Evolutionary conservation across 2,797 vertebrate genomes (phyloP), one percentile per base, ranked within the genome.

Genomic region (Sebastes alutus): DNA sequence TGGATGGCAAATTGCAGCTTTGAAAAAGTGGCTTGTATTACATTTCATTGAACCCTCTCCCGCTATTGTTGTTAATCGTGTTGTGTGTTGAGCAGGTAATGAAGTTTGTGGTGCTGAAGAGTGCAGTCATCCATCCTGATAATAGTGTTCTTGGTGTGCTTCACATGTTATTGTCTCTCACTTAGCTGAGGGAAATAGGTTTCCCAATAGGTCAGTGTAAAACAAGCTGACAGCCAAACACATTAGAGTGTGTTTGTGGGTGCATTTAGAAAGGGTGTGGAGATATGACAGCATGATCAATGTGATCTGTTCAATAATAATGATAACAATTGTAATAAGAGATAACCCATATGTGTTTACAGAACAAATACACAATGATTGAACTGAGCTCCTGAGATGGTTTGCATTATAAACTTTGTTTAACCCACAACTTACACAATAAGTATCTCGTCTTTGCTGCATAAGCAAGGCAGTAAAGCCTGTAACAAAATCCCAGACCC

Each of bases 11-110:
- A 83, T 79, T 84, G 42, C 23, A 54, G 46, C 78, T 56, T 75
- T 76, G 61, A 89, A 77, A 78, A 78, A 54, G 25, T 32, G 54
- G 16, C 68, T 84, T 71, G 55, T 77, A 23, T 86, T 77, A n/a
- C 61, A 56, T 84, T 85, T 86, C 80, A 81, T 38, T 33, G 64
- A 75, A 85, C 55, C 75, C 16, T 71, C 46, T 49, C 72, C 61
- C 29, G 5, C 29, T 32, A 7, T 81, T 79, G 79, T 60, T 84
- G 78, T 87, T 89, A 85, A 89, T 87, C 59, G 77, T 54, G 54
- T 80, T 67, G 65, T 78, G 83, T 88, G 18, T 78, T 87, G 86
- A 87, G 82, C 72, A 83, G 83, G 72, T 90, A 83, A 90, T 90
- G 78, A 90, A 77, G 81, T 88, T 86, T 87, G 68, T 78, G 27